These are phyloP conservation scores for Mastigias papua DNA, from an alignment of 30 jellyfish, hydroid and myxozoan species.

Conservation along the genomic window DNA sequence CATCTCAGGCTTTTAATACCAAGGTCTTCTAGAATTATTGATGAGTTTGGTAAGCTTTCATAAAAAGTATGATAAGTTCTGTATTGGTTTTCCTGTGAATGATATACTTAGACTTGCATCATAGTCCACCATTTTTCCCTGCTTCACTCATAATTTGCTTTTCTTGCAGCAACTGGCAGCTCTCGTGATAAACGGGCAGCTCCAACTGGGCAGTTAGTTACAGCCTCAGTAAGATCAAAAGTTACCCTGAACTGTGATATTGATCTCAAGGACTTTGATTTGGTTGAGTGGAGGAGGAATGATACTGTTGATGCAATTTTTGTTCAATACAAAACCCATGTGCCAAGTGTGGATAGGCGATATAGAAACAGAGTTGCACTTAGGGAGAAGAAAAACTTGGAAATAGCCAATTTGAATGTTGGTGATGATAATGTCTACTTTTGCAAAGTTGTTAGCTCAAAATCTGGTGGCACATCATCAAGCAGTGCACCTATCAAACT, in stretches of 20 bases:
- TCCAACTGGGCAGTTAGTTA: conserved; percentile 40
- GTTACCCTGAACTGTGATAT: conserved; percentile 61
- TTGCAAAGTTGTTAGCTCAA: conserved; percentile 57
- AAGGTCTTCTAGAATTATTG: too few relatives aligned
- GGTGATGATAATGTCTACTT: conserved; percentile 66
- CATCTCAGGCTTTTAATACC: too few relatives aligned
- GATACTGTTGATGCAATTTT: conserved; percentile 55
- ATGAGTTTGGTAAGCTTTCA: too few relatives aligned
- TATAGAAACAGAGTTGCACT: conserved; percentile 41
- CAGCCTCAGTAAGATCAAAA: conserved; percentile 62
- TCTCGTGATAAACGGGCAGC: conserved; percentile 39
- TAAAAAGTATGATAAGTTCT: too few relatives aligned
- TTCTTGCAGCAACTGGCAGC: conserved; percentile 15
- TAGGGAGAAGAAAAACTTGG: conserved; percentile 50
- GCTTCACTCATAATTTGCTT: not conserved
- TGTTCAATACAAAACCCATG: conserved; percentile 18
- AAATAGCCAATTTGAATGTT: conserved; percentile 47
- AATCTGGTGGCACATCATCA: conserved; percentile 26
- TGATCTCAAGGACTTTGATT: conserved; percentile 8
- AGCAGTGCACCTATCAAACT: conserved; percentile 49
- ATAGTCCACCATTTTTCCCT: not conserved
- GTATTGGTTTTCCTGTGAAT: too few relatives aligned
- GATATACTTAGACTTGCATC: not conserved
- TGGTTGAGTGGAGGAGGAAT: conserved; percentile 78
- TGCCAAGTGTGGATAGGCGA: conserved; percentile 24